Base-by-base conservation (phyloP, 2,113 vertebrate genomes). In the Anas platyrhynchos region DNA sequence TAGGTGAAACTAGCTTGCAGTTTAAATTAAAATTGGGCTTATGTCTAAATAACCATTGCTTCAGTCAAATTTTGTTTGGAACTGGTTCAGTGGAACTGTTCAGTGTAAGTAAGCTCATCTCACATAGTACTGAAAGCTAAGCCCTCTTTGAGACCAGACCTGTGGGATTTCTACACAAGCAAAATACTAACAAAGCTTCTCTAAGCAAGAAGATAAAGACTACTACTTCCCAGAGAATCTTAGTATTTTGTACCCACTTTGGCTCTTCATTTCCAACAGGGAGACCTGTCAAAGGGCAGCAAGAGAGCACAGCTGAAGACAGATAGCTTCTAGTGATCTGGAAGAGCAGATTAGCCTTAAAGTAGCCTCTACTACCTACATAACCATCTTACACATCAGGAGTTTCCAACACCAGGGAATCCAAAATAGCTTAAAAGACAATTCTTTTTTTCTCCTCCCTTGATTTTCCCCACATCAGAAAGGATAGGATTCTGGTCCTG, bases 1-100 rank as follows among this genome's bases (percentile, higher is more conserved):
- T 91, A 86, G 94, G 34, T 36, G 91, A 83, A 93, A 86, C 82
- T 68, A 81, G 44, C 71, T 89, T 84, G 78, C 50, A 43, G 20
- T 16, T 14, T 55, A 82, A 87, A 84, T 92, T 76, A 73, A 91
- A 94, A 25, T 27, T 52, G 13, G 32, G 5, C 56, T 54, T 83
- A 43, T 65, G 16, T 52, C 61, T 90, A 75, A 88, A 83, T 25
- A 84, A 75, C 15, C 18, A 43, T 13, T 62, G 5, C 22, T 77
- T 69, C n/a, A 27, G 29, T 48, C 26, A 71, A 85, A 77, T 62
- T 14, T 63, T 55, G 14, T 61, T 88, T 68, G 38, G 8, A 81
- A 83, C 76, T 16, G 22, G 20, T 54, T 34, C 34, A 34, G 34
- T 34, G 34, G 34, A 34, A 34, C 34, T 91, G 34, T 48, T 80